A percentile compares a stretch with the other conserved stretches of the same genome.
phyloP scores from a whole-genome alignment of 1,140 invertebrate species.

The Lepidurus packardi region DNA sequence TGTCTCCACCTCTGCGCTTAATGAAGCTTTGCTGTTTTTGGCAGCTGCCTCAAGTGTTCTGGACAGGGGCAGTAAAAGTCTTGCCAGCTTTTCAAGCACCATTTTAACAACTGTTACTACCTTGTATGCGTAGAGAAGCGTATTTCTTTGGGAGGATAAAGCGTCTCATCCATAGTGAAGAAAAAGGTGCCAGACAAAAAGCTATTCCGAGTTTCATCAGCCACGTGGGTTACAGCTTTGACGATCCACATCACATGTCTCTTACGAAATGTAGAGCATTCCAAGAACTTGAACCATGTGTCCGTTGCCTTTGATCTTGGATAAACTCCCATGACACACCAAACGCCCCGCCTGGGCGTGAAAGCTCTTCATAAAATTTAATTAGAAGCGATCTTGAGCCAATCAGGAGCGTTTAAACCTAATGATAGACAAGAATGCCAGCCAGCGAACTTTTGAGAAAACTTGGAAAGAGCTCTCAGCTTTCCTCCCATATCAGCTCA shows the following conservation, averaged over 20 bases:
- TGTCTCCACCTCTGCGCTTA: constrained; percentile 21
- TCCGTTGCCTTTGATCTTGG: too few species aligned
- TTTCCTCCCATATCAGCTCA: neutral
- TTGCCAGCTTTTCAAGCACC: constrained; percentile 7
- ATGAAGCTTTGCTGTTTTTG: constrained; percentile 22
- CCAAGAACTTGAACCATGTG: neutral
- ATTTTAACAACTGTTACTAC: neutral
- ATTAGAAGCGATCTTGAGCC: too few species aligned
- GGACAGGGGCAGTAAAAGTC: constrained; percentile 6
- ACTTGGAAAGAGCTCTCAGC: neutral
- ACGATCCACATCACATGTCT: neutral
- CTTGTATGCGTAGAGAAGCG: neutral
- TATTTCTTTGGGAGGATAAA: neutral
- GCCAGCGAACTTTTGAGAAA: neutral
- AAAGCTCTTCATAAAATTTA: too few species aligned
- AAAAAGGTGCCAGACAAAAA: constrained; percentile 8
- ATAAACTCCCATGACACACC: too few species aligned
- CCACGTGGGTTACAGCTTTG: neutral
- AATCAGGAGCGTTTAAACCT: too few species aligned
- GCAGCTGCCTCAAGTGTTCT: constrained; percentile 9
- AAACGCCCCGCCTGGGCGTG: too few species aligned
- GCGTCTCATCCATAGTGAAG: neutral
- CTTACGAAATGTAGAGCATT: neutral
- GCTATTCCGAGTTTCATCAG: constrained; percentile 18
- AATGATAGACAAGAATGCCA: neutral